Evolutionary conservation across 2,797 vertebrate genomes (phyloP).

Genomic region (Martes flavigula): DNA sequence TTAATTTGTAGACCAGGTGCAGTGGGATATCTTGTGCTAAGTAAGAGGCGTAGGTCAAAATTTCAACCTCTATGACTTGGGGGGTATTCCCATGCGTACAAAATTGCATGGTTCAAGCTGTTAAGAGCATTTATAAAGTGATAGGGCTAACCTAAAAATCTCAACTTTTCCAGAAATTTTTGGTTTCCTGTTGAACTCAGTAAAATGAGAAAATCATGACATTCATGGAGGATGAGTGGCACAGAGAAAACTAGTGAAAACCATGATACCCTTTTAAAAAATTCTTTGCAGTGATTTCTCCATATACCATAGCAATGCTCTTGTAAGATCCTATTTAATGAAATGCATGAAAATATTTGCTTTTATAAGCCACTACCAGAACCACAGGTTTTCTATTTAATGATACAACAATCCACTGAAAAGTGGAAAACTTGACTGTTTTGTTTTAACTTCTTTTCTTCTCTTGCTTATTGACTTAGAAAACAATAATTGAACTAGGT

Average conservation of each 20-base stretch:
- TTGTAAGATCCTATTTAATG: not conserved
- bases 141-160: slow-evolving; percentile 40
- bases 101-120: not conserved
- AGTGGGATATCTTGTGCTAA: slow-evolving; percentile 22
- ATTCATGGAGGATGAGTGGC: not conserved
- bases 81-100: not conserved
- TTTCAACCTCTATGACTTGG: not conserved
- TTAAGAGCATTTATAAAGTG: slow-evolving; percentile 36
- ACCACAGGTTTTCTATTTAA: not conserved
- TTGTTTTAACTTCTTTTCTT: slow-evolving; percentile 15
- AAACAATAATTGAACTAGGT: not conserved
- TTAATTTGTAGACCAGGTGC: slow-evolving; percentile 35
- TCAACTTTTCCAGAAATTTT: slow-evolving; percentile 24
- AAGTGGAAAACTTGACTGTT: not conserved
- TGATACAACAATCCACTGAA: not conserved
- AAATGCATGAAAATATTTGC: not conserved
- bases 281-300: not conserved
- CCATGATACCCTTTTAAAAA: not conserved
- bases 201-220: slow-evolving; percentile 14
- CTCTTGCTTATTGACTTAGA: not conserved
- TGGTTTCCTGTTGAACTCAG: slow-evolving; percentile 37
- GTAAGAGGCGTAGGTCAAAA: not conserved
- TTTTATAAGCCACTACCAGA: not conserved
- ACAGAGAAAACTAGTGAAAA: not conserved
- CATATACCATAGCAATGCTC: not conserved